A percentile compares a stretch with the other conserved stretches of the same genome.
Evolutionary conservation across 2,797 vertebrate species (phyloP).

Genomic region (Jordanella pulchra): DNA sequence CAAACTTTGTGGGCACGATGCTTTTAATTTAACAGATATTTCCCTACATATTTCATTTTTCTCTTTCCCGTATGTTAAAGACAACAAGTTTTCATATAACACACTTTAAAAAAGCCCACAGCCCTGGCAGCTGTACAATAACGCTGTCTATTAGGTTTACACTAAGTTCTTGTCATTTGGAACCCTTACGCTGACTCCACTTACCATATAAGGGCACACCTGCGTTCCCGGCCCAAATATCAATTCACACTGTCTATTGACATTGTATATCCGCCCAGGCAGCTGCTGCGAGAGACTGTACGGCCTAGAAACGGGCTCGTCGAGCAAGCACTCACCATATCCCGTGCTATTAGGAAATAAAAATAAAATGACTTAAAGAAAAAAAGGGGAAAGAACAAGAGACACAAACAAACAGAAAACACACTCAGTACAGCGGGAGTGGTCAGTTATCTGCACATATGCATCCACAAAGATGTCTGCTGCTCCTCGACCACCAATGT

Average conservation of each 20-base stretch:
- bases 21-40: background rate
- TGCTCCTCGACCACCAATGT: conserved; percentile 21
- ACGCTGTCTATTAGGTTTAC: conserved; percentile 27
- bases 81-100: background rate
- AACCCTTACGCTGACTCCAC: conserved; percentile 58
- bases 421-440: conserved; percentile 67
- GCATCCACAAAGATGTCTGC: conserved; percentile 30
- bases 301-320: conserved; percentile 91
- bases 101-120: conserved; percentile 5
- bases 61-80: background rate
- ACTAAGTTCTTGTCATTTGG: conserved; percentile 40
- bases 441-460: conserved; percentile 47
- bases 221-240: conserved; percentile 97
- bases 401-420: conserved; percentile 75
- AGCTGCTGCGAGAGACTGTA: conserved; percentile 91
- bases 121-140: conserved; percentile 18
- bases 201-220: conserved; percentile 99
- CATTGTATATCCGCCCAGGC: conserved; percentile 91
- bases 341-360: conserved; percentile 91
- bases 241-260: conserved; percentile 99
- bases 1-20: background rate
- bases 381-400: conserved; percentile 72
- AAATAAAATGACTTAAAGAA: conserved; percentile 77
- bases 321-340: conserved; percentile 98
- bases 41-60: background rate